Base-by-base conservation (phyloP, 1,140 invertebrate species). In the Heliconius nattereri region DNA sequence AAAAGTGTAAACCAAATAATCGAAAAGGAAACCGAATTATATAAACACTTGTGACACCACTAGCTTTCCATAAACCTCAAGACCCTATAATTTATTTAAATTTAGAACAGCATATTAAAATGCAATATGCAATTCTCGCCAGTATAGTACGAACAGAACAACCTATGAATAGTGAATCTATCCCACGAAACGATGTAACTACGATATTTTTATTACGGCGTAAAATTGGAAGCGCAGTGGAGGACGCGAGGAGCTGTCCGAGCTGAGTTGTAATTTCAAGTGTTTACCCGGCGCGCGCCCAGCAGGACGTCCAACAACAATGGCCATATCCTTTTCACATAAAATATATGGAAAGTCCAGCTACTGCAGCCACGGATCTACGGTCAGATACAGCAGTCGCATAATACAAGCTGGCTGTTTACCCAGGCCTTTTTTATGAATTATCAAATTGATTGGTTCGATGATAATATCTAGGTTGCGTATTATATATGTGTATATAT, bases 391-490 rank as follows among this genome's bases (percentile, higher is more conserved):
- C 84, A 87, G 85, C 81, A 78, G 81, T 83, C 81, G 87, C 85
- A 91, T 91, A 89, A 90, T 90, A 88, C 87, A 79, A 82, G 84
- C 88, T 89, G 89, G 87, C 89, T 89, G 86, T 89, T 86, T 89
- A 90, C 91, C 85, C 86, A 90, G 88, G 90, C 88, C 87, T 93
- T 93, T 80, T 94, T 94, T 94, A 92, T 91, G 90, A 92, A 89
- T 90, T 90, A 94, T 93, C 92, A 92, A 94, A 94, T 93, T 93
- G 93, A 94, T 94, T 94, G 91, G 91, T 93, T 90, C 87, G 86
- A 78, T 85, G 93, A 94, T 94, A 93, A 85, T 89, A 94, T 94
- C 92, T 82, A 76, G 83, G 86, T 86, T 83, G 84, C 84, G 86
- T 85, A 91, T 92, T 93, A 87, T 92, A 77, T 66, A 11, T 66